Conservation (phyloP, 2,888 invertebrate species). For the Seira musarum region DNA sequence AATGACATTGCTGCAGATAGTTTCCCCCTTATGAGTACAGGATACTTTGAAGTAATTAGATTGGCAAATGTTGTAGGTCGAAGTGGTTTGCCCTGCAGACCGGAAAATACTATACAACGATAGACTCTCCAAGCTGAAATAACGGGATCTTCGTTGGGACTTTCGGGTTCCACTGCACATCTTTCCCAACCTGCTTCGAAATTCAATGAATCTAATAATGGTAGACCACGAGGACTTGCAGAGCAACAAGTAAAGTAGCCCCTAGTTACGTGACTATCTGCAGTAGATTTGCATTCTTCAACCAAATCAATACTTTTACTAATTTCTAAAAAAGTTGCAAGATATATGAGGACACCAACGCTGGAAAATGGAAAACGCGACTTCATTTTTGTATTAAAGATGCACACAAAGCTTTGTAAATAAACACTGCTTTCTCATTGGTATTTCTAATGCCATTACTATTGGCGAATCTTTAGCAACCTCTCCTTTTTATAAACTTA, state of each 20-base stretch:
- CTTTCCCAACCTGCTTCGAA: constrained; percentile 17
- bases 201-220: constrained; percentile 14
- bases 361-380: too few species aligned
- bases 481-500: too few species aligned
- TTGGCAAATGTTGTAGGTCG: constrained; percentile 20
- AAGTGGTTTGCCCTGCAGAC: constrained; percentile 15
- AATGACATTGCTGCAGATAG: constrained; percentile 21
- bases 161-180: constrained; percentile 35
- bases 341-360: too few species aligned
- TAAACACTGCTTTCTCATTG: too few species aligned
- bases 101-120: constrained; percentile 34
- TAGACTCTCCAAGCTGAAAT: constrained; percentile 36
- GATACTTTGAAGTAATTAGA: constrained; percentile 28
- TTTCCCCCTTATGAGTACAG: constrained; percentile 24
- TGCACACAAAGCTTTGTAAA: too few species aligned
- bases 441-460: too few species aligned
- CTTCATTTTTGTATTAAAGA: too few species aligned
- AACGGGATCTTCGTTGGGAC: constrained; percentile 32
- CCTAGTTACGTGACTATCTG: constrained; percentile 31
- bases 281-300: constrained; percentile 29
- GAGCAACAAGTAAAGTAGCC: constrained; percentile 38
- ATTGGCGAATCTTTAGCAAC: too few species aligned
- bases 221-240: constrained; percentile 22
- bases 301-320: constrained; percentile 16
- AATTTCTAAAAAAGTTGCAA: too few species aligned